Evolutionary conservation across 1,140 invertebrate species (phyloP), one percentile per base, ranked within the genome.

Genomic region (Diprion similis): DNA sequence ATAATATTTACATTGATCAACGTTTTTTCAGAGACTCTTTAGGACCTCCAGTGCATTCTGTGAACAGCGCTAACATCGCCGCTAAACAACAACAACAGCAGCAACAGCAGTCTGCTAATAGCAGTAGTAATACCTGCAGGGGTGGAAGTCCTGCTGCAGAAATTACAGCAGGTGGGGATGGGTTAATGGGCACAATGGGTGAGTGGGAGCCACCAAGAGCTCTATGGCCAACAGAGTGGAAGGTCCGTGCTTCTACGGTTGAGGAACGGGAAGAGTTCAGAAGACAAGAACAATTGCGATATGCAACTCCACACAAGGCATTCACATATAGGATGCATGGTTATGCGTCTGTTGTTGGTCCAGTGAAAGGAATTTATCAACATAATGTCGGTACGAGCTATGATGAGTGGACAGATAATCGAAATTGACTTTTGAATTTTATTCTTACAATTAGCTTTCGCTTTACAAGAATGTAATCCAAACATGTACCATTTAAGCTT

Each of bases 311-410:
- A 6, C 95, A 96, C 81, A 93, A 93, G 81, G 93, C 95, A 0
- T 98, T 95, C 79, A 96, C 95, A 0, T 97, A 95, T 82, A 89
- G 91, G 47, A 91, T 95, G 89, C 94, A 97, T 86, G 93, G 94
- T 3, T 97, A 96, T 80, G 93, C 95, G 76, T 94, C 94, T 48
- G 94, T 97, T 18, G 96, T 98, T 1, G 96, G 96, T 0, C 96
- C 96, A 1, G 92, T 98, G 0, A 96, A 96, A 86, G 95, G 95
- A 46, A 95, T 96, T 77, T 95, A 95, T 79, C 92, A 91, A 66
- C 91, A 92, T n/a, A 88, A 88, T 70, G 80, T 85, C 66, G 85
- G 86, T 85, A 68, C 48, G 82, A 79, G 76, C 9, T 17, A 1
- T 11, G 69, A 13, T 17, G 64, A 24, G 9, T 37, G 2, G 24